These are phyloP conservation scores for Andrena praecox DNA, from an alignment of 2,888 invertebrate genomes.

Conservation along the genomic window DNA sequence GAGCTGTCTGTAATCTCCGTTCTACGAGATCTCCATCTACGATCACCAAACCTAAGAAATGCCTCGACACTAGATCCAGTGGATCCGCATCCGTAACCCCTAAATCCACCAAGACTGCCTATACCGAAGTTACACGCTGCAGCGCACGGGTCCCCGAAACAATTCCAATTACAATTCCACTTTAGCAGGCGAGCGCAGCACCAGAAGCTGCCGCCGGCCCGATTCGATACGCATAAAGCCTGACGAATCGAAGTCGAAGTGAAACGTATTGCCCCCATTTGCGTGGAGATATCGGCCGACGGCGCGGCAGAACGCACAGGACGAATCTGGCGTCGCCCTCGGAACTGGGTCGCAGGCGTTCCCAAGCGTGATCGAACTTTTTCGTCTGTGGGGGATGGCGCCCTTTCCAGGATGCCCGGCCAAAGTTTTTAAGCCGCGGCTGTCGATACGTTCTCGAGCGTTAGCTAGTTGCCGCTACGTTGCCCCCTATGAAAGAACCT, in stretches of 20 bases:
- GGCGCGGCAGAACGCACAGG: constrained; percentile 3
- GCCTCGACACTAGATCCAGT: not conserved
- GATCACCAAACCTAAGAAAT: not conserved
- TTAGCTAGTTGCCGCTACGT: constrained; percentile 16
- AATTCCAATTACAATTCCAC: constrained; percentile 22
- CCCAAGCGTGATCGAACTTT: constrained; percentile 62
- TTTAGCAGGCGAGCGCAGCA: not conserved
- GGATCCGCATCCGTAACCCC: not conserved
- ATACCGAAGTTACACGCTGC: not conserved
- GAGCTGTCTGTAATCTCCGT: not conserved
- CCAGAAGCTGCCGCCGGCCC: not conserved
- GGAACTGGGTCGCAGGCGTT: constrained; percentile 60
- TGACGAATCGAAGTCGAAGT: constrained; percentile 42
- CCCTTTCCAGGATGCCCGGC: constrained; percentile 37
- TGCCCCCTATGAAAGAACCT: not conserved
- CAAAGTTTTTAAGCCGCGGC: constrained; percentile 58
- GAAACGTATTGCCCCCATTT: constrained; percentile 35
- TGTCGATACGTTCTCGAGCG: constrained; percentile 49
- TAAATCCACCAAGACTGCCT: not conserved
- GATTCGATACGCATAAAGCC: constrained; percentile 22
- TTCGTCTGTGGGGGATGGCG: constrained; percentile 25
- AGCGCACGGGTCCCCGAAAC: not conserved
- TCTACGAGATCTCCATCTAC: not conserved
- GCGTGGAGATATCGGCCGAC: constrained; percentile 4
- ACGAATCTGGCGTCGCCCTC: constrained; percentile 9